Evolutionary conservation across 1,140 invertebrate genomes (phyloP).

Genomic region (Hermatobates lingyangjiaoensis): DNA sequence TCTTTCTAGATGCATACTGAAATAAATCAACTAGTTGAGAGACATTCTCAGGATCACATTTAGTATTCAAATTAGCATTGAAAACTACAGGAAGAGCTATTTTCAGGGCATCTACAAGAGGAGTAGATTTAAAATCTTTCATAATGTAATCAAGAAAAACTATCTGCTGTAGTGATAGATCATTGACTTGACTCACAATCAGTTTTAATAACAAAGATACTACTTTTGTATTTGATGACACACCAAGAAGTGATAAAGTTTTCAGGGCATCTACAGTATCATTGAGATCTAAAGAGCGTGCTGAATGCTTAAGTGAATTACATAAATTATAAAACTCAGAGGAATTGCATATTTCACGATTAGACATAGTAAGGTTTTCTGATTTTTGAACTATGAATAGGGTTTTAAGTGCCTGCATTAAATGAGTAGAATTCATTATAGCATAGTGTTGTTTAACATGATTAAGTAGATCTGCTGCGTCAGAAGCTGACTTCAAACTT

Average conservation of each 20-base stretch:
- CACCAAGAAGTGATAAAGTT: conserved; percentile 31
- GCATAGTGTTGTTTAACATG: conserved; percentile 9
- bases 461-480: conserved; percentile 9
- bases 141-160: conserved; percentile 37
- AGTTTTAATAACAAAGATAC: conserved; percentile 38
- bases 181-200: conserved; percentile 34
- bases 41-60: conserved; percentile 31
- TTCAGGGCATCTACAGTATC: conserved; percentile 35
- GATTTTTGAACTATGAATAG: conserved; percentile 10
- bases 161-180: conserved; percentile 34
- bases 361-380: conserved; percentile 11
- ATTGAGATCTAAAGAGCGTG: conserved; percentile 27
- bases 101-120: conserved; percentile 35
- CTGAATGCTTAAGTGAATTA: conserved; percentile 28
- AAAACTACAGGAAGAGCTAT: conserved; percentile 40
- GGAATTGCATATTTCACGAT: conserved; percentile 17
- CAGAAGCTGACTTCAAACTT: conserved; percentile 6
- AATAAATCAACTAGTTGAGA: conserved; percentile 29
- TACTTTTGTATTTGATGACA: conserved; percentile 31
- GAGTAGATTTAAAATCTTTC: conserved; percentile 24
- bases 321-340: conserved; percentile 28
- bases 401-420: conserved; percentile 10
- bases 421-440: conserved; percentile 12
- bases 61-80: conserved; percentile 31
- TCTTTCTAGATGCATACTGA: conserved; percentile 26